Evolutionary conservation across 2,888 invertebrate species (phyloP).

Genomic region (Serripes groenlandicus): DNA sequence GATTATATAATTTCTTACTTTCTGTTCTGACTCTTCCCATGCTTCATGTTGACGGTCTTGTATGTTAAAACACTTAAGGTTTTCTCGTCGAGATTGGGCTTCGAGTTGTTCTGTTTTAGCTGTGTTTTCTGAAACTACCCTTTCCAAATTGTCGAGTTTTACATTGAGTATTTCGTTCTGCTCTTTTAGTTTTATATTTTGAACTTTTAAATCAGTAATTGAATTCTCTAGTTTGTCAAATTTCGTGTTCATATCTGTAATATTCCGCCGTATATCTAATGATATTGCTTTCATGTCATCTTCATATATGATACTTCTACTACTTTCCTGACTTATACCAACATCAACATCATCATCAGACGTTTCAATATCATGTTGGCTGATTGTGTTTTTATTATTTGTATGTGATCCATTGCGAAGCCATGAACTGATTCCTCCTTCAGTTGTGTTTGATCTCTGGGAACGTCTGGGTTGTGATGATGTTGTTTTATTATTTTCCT

Average conservation of each 20-base stretch:
- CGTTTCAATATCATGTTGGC: too few relatives aligned
- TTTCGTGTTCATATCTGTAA: background rate
- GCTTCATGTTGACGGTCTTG: background rate
- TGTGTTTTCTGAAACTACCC: background rate
- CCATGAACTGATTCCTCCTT: too few relatives aligned
- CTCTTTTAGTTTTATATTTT: background rate
- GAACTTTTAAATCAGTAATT: background rate
- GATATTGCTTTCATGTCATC: background rate
- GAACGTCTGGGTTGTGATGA: too few relatives aligned
- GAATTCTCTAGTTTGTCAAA: background rate
- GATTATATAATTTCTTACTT: background rate
- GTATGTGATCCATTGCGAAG: too few relatives aligned
- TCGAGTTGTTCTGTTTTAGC: background rate
- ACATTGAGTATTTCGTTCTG: background rate
- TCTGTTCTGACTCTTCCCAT: background rate
- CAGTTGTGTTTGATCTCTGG: too few relatives aligned
- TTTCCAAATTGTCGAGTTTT: background rate
- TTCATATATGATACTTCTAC: too few relatives aligned
- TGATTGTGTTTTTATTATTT: too few relatives aligned
- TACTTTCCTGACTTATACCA: too few relatives aligned
- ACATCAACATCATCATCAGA: too few relatives aligned
- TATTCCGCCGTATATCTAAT: background rate
- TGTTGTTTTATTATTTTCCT: too few relatives aligned
- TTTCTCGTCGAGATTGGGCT: background rate
- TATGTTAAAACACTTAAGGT: background rate